phyloP scores from a whole-genome alignment of 2,797 vertebrate genomes.

The Ctenopoma multispine region DNA sequence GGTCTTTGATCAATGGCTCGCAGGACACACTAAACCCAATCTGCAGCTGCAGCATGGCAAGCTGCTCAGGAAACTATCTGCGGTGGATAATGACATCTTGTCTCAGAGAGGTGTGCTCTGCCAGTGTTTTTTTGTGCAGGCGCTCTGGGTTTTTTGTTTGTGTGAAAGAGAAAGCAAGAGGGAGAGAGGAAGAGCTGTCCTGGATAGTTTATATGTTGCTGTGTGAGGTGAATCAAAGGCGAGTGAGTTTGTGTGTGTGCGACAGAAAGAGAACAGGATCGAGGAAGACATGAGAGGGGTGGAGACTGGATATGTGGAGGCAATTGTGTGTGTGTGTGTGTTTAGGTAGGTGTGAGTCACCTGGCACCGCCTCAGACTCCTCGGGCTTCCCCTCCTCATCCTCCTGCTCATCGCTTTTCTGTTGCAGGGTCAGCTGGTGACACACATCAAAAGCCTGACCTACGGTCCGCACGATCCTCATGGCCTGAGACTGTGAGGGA shows the following conservation, averaged over 20 bases:
- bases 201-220: slow-evolving; percentile 15
- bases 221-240: slow-evolving; percentile 13
- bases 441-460: slow-evolving; percentile 98
- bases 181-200: slow-evolving; percentile 4
- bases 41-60: slow-evolving; percentile 33
- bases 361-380: slow-evolving; percentile 77
- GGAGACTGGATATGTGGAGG: slow-evolving; percentile 13
- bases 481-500: slow-evolving; percentile 91
- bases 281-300: background rate
- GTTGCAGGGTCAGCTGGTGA: slow-evolving; percentile 95
- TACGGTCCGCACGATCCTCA: slow-evolving; percentile 96
- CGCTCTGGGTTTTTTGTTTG: slow-evolving; percentile 27
- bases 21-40: slow-evolving; percentile 34
- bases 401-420: slow-evolving; percentile 88
- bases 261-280: slow-evolving; percentile 4
- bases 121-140: slow-evolving; percentile 22
- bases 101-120: slow-evolving; percentile 27
- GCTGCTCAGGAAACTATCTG: slow-evolving; percentile 7
- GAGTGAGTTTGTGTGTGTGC: slow-evolving; percentile 22
- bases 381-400: slow-evolving; percentile 80
- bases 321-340: slow-evolving; percentile 13
- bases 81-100: slow-evolving; percentile 39
- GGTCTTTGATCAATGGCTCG: slow-evolving; percentile 55
- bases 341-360: slow-evolving; percentile 53
- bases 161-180: slow-evolving; percentile 12